phyloP scores from a whole-genome alignment of 2,888 invertebrate species.

The Gibbula magus region DNA sequence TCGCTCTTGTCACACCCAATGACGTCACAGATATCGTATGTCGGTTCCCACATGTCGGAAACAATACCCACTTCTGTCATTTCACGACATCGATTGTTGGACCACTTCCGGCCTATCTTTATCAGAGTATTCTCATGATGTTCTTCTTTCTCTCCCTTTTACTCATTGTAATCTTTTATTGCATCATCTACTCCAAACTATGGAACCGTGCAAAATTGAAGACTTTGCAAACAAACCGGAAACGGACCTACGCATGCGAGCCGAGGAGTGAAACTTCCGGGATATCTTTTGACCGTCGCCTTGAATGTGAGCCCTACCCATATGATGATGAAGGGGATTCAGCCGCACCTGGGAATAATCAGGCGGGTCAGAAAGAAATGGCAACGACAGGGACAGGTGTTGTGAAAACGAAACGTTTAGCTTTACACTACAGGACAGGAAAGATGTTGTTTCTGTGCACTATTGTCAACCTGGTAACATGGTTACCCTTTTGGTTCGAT shows the following conservation, averaged over 20 bases:
- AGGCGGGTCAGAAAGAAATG: background rate
- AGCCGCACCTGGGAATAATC: no score
- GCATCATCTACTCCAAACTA: slow-evolving; percentile 53
- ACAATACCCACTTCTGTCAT: slow-evolving; percentile 51
- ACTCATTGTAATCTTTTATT: slow-evolving; percentile 54
- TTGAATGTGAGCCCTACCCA: background rate
- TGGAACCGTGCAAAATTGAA: slow-evolving; percentile 53
- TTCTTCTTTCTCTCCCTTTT: slow-evolving; percentile 47
- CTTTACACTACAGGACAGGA: slow-evolving; percentile 53
- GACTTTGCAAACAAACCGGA: background rate
- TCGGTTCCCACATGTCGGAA: slow-evolving; percentile 42
- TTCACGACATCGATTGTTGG: slow-evolving; percentile 56
- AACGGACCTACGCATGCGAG: background rate
- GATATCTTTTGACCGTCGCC: background rate
- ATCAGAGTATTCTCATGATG: slow-evolving; percentile 49
- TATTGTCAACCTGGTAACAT: slow-evolving; percentile 59
- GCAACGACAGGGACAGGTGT: background rate
- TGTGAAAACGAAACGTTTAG: background rate
- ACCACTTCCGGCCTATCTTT: slow-evolving; percentile 41
- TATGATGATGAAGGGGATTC: background rate
- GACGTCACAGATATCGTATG: slow-evolving; percentile 50
- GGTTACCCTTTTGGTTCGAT: slow-evolving; percentile 68
- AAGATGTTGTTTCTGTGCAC: slow-evolving; percentile 66
- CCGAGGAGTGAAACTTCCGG: background rate
- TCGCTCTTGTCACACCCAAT: slow-evolving; percentile 51